Base-by-base conservation (phyloP, 1,140 invertebrate genomes). In the Homalodisca vitripennis region DNA sequence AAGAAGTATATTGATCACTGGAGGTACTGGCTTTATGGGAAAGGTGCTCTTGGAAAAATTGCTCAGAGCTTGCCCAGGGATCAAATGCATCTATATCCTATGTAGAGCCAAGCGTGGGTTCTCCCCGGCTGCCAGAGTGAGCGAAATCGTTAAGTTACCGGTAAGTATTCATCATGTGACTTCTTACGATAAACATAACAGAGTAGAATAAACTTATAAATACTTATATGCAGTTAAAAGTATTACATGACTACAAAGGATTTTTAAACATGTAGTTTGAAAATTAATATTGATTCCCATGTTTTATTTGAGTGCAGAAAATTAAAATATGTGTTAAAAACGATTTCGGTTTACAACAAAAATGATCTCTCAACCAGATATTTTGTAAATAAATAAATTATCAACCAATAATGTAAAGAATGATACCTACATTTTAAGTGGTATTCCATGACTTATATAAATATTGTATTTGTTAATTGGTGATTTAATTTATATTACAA, bases 21-120 rank as follows among this genome's bases (percentile, higher is more conserved):
- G 85, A 2, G 82, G 78, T 1, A 89, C 88, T 1, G 89, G 89
- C n/a, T 92, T 92, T 76, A 83, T 92, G 78, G 91, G 91, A 3
- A 92, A 92, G 77, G 86, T 82, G 46, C 77, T 93, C 14, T 82
- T 93, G 13, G 87, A 91, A 72, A 94, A 93, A 76, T 74, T 94
- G 3, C 78, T 93, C 0, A 76, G 87, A 20, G 87, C 84, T 60
- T 93, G 91, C 78, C 86, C 86, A 0, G 81, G 85, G 6, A 74
- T 93, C 63, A 82, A 82, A 3, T 84, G 78, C 26, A 82, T 94
- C 29, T 93, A 88, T 75, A 72, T 92, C 26, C 75, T 93, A 29
- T 84, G 93, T 46, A 80, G 92, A 57, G 83, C 86, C 1, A 93
- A 93, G 76, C 86, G 86, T 73, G 86, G 86, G 3, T 69, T 73